Base-by-base conservation (phyloP, 1,140 invertebrate species). In the Nylanderia fulva region DNA sequence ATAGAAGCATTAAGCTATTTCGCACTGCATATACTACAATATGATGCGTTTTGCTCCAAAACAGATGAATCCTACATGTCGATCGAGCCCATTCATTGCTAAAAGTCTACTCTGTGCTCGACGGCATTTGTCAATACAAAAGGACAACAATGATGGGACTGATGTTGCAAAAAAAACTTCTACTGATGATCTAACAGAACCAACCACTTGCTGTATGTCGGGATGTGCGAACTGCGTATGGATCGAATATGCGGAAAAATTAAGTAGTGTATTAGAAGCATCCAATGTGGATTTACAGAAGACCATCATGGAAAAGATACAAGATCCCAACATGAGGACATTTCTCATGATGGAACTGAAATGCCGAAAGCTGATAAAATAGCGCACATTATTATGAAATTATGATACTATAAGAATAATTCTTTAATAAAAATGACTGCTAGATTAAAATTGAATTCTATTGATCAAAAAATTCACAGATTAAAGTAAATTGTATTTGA, bases 161-260 rank as follows among this genome's bases (percentile, higher is more conserved):
- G n/a, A 87, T 48, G 5, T 9, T 1, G 8, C 48, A 24, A 64
- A 87, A 9, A 9, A 45, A 6, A 24, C 0, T 9, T 29, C 71
- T 6, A 39, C 61, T n/a, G 91, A 93, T 0, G 92, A 94, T 24
- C 45, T 94, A 0, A 94, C 96, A 72, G 96, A 96, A 86, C 98
- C 98, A 1, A 98, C 97, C 2, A 97, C 95, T 48, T 99, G 99
- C 93, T 99, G 99, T 89, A 98, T 98, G 96, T 98, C 98, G 4
- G 98, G 98, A 0, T 99, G 99, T 95, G 95, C 97, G 0, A 99
- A 99, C 92, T 99, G 99, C 94, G 98, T 99, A 18, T 99, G 98
- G 97, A 97, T 99, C 58, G 95, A 97, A 45, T 99, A 99, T 95
- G 98, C 98, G 0, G 97, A 99, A 90, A 96, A 97, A 82, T 87